Evolutionary conservation across 1,140 invertebrate species (phyloP).

Genomic region (Helicoverpa zea): DNA sequence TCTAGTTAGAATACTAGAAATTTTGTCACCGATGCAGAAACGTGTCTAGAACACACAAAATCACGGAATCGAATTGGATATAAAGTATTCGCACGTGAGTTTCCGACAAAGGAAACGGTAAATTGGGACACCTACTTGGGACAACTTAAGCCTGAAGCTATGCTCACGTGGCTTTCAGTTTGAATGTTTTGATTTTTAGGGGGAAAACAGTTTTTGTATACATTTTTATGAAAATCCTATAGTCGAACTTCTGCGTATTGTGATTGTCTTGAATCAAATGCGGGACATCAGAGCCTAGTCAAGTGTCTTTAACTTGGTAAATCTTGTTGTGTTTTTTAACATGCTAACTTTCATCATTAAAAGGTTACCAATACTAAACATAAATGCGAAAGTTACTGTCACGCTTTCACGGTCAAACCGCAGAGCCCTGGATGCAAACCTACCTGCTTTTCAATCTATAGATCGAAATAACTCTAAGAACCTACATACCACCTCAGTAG

Average conservation of each 20-base stretch:
- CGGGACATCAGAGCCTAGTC: no score
- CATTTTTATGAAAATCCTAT: not conserved
- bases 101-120: conserved; percentile 1
- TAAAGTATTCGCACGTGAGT: conserved; percentile 22
- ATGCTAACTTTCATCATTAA: no score
- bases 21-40: not conserved
- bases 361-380: no score
- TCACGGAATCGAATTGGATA: not conserved
- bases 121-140: conserved; percentile 7
- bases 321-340: no score
- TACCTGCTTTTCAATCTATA: no score
- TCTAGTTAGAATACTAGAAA: not conserved
- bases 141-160: not conserved
- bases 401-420: no score
- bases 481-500: conserved; percentile 16
- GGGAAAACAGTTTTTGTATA: not conserved
- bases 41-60: not conserved
- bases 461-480: no score
- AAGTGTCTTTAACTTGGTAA: no score
- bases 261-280: no score
- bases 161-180: not conserved
- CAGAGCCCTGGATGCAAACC: no score
- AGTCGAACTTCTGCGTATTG: no score
- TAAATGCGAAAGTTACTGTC: no score
- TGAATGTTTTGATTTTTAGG: not conserved